These are phyloP conservation scores for Mesorhabditis belari DNA, from an alignment of 2,888 invertebrate genomes.

Conservation along the genomic window DNA sequence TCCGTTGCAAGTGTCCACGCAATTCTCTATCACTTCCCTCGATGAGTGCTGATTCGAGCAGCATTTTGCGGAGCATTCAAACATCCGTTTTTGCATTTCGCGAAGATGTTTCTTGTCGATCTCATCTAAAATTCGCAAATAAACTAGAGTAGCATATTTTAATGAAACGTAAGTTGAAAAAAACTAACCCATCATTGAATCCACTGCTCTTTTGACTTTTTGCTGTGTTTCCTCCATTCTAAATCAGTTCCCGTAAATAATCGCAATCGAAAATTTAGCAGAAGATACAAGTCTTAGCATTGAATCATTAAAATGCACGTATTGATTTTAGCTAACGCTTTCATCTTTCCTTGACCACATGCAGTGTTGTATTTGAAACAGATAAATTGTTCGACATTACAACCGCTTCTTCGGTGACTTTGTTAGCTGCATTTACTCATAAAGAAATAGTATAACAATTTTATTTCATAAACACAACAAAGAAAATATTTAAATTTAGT, in stretches of 20 bases:
- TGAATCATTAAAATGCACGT: background rate
- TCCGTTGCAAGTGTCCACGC: slow-evolving; percentile 41
- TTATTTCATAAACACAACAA: slow-evolving; percentile 5
- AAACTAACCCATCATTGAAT: slow-evolving; percentile 41
- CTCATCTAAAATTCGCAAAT: slow-evolving; percentile 23
- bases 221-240: background rate
- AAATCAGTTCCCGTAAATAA: background rate
- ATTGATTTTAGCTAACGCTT: too few relatives aligned
- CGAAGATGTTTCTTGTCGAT: slow-evolving; percentile 37
- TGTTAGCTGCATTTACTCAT: background rate
- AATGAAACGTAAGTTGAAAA: too few relatives aligned
- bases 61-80: slow-evolving; percentile 43
- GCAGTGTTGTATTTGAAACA: too few relatives aligned
- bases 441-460: slow-evolving; percentile 3
- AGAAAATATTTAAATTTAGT: background rate
- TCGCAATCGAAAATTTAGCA: background rate
- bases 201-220: slow-evolving; percentile 41
- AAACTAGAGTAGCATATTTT: too few relatives aligned
- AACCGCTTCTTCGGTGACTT: too few relatives aligned
- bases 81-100: slow-evolving; percentile 45
- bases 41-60: slow-evolving; percentile 34
- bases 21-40: slow-evolving; percentile 38
- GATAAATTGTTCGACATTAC: too few relatives aligned
- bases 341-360: too few relatives aligned
- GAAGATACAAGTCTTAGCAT: background rate